These are phyloP conservation scores for Aurelia coerulea DNA, from an alignment of 30 jellyfish, hydroid and myxozoan genomes.

Conservation along the genomic window DNA sequence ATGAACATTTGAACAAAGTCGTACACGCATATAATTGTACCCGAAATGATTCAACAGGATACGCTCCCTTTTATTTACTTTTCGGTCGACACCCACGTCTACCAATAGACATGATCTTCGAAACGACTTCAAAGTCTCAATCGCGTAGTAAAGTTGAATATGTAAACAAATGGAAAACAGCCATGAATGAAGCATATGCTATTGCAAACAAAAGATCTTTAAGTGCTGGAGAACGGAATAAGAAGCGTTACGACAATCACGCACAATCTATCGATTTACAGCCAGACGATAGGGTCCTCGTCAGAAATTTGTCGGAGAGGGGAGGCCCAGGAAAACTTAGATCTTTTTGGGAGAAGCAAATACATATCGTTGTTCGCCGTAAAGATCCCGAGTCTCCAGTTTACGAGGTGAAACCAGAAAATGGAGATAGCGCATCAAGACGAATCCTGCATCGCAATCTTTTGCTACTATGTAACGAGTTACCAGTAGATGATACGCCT, in stretches of 20 bases:
- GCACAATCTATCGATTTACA: not conserved
- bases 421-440: not conserved
- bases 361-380: not conserved
- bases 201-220: not conserved
- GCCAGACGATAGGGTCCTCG: not conserved
- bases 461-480: not conserved
- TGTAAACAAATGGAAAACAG: not conserved
- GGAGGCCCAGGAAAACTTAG: not conserved
- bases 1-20: slow-evolving; percentile 15
- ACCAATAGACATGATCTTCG: slow-evolving; percentile 4
- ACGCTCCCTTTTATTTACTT: slow-evolving; percentile 17
- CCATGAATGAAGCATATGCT: not conserved
- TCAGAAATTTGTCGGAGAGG: not conserved
- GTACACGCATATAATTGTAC: slow-evolving; percentile 31
- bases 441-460: slow-evolving; percentile 2
- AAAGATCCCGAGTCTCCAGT: not conserved
- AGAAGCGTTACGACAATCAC: not conserved
- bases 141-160: not conserved
- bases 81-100: slow-evolving; percentile 26
- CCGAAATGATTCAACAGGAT: slow-evolving; percentile 41
- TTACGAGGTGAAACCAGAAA: not conserved
- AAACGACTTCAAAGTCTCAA: not conserved
- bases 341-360: not conserved
- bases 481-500: not conserved
- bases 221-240: not conserved